Conservation (phyloP, 2,113 vertebrate genomes). For the Cyrtonyx montezumae region DNA sequence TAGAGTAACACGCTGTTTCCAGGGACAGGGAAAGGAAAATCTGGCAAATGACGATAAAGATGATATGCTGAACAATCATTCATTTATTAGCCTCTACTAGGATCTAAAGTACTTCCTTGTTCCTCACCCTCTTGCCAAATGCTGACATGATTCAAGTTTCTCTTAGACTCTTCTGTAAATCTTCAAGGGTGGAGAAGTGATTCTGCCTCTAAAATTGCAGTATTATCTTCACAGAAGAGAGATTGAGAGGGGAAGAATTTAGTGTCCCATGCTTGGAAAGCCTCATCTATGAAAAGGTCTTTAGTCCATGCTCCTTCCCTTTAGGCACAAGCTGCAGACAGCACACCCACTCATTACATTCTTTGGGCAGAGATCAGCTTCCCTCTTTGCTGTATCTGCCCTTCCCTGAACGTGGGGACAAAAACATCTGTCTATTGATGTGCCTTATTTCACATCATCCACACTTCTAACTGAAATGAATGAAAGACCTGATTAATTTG, state of each 20-base stretch:
- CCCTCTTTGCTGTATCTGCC: neutral
- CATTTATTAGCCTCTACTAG: neutral
- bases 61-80: neutral
- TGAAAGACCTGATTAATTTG: neutral
- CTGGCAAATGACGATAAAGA: constrained; percentile 1
- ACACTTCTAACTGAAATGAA: neutral
- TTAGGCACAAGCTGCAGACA: fast-evolving
- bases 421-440: neutral
- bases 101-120: neutral
- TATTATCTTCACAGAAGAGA: neutral
- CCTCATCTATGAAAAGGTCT: neutral
- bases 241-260: neutral
- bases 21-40: constrained; percentile 16
- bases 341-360: fast-evolving
- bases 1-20: neutral
- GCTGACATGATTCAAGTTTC: neutral
- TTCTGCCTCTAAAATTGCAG: neutral
- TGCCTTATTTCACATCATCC: neutral
- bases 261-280: neutral
- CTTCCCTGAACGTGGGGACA: neutral
- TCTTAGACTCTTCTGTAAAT: neutral
- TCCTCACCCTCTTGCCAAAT: neutral
- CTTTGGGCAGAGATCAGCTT: neutral
- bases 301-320: neutral
- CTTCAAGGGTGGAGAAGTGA: neutral